Conservation (phyloP, 2,797 vertebrate species). For the Phataginus tricuspis region DNA sequence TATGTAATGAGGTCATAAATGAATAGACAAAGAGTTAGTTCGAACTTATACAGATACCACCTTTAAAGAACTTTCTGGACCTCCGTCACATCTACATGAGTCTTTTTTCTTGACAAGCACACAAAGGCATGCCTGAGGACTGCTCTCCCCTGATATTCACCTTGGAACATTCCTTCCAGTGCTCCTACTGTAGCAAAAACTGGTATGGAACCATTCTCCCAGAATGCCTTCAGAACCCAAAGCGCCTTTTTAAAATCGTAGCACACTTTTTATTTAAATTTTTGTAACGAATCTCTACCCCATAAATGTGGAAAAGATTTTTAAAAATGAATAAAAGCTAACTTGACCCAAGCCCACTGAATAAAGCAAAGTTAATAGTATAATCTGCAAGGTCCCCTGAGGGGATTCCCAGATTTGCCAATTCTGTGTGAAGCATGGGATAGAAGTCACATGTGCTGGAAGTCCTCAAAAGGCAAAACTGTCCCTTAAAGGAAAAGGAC, state of each 20-base stretch:
- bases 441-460: neutral
- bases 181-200: neutral
- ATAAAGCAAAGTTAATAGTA: neutral
- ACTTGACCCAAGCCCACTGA: neutral
- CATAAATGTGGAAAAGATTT: neutral
- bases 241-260: neutral
- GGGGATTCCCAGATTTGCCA: neutral
- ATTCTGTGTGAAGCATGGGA: neutral
- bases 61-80: neutral
- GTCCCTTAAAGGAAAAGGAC: neutral
- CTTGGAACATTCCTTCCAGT: neutral
- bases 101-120: neutral
- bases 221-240: neutral
- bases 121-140: neutral
- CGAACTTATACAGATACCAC: neutral
- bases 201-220: neutral
- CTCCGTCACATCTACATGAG: neutral
- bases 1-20: neutral
- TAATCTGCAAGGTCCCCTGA: neutral
- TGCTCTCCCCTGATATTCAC: neutral
- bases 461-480: neutral
- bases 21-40: neutral
- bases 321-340: conserved; percentile 6
- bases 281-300: neutral
- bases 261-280: neutral